A percentile compares a stretch with the other conserved stretches of the same genome.
phyloP scores from a whole-genome alignment of 1,140 invertebrate species.

The Brachionus manjavacas region DNA sequence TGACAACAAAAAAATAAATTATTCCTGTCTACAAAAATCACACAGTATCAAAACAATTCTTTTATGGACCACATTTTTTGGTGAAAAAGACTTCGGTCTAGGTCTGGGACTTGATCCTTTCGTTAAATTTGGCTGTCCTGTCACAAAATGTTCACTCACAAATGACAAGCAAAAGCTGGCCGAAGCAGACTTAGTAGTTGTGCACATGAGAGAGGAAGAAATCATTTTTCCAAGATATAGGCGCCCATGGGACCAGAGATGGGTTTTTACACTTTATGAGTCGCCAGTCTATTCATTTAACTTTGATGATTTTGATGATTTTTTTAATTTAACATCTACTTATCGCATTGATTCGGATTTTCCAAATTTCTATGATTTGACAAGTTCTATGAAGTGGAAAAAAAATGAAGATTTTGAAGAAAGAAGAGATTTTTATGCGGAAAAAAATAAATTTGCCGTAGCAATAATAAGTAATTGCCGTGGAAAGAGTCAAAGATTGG shows the following conservation, averaged over 20 bases:
- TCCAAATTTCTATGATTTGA: not conserved
- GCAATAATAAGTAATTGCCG: constrained; percentile 7
- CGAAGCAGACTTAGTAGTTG: constrained; percentile 4
- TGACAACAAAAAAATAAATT: not conserved
- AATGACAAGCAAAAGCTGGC: not conserved
- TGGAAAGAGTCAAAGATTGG: not conserved
- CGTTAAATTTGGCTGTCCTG: not conserved
- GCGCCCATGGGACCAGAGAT: not conserved
- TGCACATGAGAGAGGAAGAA: constrained; percentile 25
- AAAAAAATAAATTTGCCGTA: not conserved
- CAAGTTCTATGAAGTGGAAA: not conserved
- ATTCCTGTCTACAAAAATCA: not conserved
- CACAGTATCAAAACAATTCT: not conserved
- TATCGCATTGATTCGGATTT: constrained; percentile 7
- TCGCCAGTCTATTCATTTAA: not conserved
- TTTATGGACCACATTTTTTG: constrained; percentile 25
- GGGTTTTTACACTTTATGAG: constrained; percentile 12
- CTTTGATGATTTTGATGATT: not conserved
- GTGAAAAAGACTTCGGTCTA: not conserved
- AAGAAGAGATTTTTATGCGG: not conserved
- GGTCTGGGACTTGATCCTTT: not conserved
- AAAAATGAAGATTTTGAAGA: not conserved
- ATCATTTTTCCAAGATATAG: not conserved
- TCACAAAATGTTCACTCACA: constrained; percentile 20
- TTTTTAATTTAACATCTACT: constrained; percentile 20